A percentile compares a stretch with the other conserved stretches of the same genome.
These are phyloP conservation scores for Arrhopalites spinosus DNA, from an alignment of 2,888 invertebrate genomes.

Conservation along the genomic window DNA sequence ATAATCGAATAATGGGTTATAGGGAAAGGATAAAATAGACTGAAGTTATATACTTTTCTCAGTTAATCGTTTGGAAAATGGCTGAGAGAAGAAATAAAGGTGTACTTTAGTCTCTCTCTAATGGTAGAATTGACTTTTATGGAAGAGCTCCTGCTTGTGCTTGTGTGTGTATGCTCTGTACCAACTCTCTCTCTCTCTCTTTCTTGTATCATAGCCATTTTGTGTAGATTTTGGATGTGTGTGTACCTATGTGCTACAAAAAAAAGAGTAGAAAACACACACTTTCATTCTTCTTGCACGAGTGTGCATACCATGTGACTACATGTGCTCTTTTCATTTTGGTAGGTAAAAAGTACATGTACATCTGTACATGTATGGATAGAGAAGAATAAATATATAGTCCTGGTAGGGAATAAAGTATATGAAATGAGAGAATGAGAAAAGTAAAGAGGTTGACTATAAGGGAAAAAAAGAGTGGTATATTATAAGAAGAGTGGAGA, in stretches of 20 bases:
- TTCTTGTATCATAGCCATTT: no score
- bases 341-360: background rate
- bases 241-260: no score
- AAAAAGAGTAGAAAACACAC: no score
- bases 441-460: no score
- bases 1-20: conserved; percentile 27
- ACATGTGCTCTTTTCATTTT: background rate
- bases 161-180: background rate
- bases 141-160: conserved; percentile 9
- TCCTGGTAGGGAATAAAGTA: background rate
- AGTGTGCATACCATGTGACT: background rate
- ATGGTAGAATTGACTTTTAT: conserved; percentile 30
- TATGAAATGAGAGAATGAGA: background rate
- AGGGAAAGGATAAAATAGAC: conserved; percentile 26
- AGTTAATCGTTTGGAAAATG: conserved; percentile 46
- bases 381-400: background rate
- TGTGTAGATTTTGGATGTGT: no score
- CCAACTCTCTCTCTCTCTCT: no score
- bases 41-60: conserved; percentile 39
- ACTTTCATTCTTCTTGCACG: no score
- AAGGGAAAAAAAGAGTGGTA: background rate
- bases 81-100: conserved; percentile 33
- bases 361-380: background rate
- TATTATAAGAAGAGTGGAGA: background rate
- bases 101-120: conserved; percentile 30